phyloP scores from a whole-genome alignment of 2,113 vertebrate genomes.

The Dasyornis broadbenti region DNA sequence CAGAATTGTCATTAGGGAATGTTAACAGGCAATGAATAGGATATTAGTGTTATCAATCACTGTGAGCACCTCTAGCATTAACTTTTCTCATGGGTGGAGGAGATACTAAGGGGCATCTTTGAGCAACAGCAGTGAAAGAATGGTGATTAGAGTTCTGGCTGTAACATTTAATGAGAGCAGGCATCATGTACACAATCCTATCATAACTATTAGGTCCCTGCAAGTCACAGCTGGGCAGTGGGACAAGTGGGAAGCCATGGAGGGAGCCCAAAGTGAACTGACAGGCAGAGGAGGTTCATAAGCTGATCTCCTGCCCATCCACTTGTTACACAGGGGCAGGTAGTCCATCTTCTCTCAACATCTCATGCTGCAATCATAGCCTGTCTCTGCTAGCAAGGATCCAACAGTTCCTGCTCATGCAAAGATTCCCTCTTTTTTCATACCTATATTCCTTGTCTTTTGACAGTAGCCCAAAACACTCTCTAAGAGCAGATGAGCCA shows the following conservation, averaged over 20 bases:
- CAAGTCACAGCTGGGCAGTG: background rate
- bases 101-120: background rate
- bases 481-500: background rate
- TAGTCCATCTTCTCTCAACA: background rate
- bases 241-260: background rate
- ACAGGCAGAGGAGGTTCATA: background rate
- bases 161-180: background rate
- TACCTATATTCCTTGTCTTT: background rate
- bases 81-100: background rate
- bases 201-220: fast-evolving
- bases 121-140: background rate
- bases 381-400: background rate
- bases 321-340: background rate
- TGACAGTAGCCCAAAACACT: background rate
- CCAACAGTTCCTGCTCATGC: background rate
- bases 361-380: fast-evolving
- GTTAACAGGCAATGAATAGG: background rate
- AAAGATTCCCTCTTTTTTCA: background rate
- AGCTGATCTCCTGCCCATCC: background rate
- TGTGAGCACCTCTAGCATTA: background rate
- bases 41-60: background rate
- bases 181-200: background rate
- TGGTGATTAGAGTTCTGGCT: background rate
- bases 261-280: background rate
- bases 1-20: background rate